Evolutionary conservation across 2,113 vertebrate genomes (phyloP).

Genomic region (Garra rufa): DNA sequence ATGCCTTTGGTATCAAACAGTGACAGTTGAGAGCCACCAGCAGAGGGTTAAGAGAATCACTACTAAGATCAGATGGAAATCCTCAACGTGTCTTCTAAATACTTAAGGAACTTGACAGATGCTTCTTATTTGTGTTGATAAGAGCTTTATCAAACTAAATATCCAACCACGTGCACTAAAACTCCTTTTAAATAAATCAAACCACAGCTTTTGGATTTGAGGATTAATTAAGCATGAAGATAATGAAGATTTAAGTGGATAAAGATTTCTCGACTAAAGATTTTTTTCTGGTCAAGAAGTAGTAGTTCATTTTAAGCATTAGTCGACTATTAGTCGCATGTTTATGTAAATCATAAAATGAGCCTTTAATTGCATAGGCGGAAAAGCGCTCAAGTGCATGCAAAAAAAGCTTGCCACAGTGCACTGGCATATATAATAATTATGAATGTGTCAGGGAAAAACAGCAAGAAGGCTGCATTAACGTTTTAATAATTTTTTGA

Average conservation of each 20-base stretch:
- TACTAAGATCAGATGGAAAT: background rate
- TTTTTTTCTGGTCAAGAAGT: no score
- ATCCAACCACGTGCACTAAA: slow-evolving; percentile 61
- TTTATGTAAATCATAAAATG: no score
- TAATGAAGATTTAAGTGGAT: slow-evolving; percentile 70
- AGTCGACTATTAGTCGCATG: no score
- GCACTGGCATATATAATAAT: no score
- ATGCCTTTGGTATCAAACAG: background rate
- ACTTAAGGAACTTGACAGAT: slow-evolving; percentile 37
- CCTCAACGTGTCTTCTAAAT: background rate
- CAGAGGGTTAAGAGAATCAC: background rate
- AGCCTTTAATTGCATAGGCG: no score
- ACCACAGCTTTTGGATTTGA: slow-evolving; percentile 61
- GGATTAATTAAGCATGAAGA: slow-evolving; percentile 70
- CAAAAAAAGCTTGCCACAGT: no score
- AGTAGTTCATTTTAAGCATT: no score
- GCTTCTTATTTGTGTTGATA: slow-evolving; percentile 47
- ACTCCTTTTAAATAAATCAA: slow-evolving; percentile 62
- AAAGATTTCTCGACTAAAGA: no score
- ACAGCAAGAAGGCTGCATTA: no score
- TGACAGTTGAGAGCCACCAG: background rate
- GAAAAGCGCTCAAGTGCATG: no score
- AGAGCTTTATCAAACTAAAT: slow-evolving; percentile 66
- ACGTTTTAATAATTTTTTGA: no score
- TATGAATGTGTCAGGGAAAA: no score